Conservation (phyloP, 2,113 vertebrate species). For the Paraplagusia blochii region DNA sequence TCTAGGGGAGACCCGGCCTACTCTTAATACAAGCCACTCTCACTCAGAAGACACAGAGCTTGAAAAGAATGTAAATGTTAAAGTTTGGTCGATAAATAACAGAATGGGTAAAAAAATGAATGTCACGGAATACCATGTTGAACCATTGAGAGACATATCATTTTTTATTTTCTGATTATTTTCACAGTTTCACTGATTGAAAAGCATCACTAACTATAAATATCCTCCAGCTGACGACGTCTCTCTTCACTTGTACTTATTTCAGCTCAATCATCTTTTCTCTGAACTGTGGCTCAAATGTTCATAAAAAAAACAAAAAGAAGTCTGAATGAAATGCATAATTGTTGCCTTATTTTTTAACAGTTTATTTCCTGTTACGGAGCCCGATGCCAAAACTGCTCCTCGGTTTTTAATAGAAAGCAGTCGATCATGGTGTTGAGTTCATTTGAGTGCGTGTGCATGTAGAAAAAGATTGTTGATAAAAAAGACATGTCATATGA, state of each 20-base stretch:
- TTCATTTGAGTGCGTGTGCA: conserved; percentile 42
- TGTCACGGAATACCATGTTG: too few relatives aligned
- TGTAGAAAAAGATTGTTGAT: conserved; percentile 53
- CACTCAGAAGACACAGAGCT: too few relatives aligned
- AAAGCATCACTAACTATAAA: conserved; percentile 1
- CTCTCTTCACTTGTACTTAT: not conserved
- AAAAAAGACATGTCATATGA: conserved; percentile 68
- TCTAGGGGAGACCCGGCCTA: too few relatives aligned
- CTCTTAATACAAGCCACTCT: too few relatives aligned
- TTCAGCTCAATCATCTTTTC: conserved; percentile 12
- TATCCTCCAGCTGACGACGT: conserved; percentile 14
- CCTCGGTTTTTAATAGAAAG: conserved; percentile 21
- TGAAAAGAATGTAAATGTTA: too few relatives aligned
- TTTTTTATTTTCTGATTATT: conserved; percentile 15
- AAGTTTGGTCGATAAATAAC: too few relatives aligned
- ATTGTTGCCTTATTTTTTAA: conserved; percentile 70
- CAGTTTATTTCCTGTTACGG: conserved; percentile 30
- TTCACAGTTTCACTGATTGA: conserved; percentile 14
- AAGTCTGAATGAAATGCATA: conserved; percentile 53
- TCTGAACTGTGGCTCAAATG: conserved; percentile 30
- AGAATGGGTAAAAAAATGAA: too few relatives aligned
- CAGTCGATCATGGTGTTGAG: conserved; percentile 32
- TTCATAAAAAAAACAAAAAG: conserved; percentile 33
- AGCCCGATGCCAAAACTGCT: conserved; percentile 57
- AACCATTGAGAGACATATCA: too few relatives aligned